Evolutionary conservation across 92 coral and sea anemone species (phyloP).

Genomic region (Blastomussa wellsi): DNA sequence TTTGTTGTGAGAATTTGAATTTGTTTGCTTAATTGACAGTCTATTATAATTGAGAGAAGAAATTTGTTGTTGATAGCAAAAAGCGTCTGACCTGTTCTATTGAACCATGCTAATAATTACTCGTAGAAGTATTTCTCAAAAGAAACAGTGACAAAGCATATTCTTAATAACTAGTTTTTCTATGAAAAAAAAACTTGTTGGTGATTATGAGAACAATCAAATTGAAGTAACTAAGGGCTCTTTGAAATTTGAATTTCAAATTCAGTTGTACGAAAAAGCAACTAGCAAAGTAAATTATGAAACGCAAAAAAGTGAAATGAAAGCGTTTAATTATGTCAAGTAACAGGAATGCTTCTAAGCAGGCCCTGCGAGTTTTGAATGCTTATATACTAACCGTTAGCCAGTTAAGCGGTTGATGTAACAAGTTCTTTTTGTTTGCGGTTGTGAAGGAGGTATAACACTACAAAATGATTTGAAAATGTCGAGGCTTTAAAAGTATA

Average conservation of each 20-base stretch:
- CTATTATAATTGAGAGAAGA: background rate
- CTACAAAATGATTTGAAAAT: background rate
- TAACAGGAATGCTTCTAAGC: background rate
- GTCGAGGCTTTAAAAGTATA: background rate
- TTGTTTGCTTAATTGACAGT: background rate
- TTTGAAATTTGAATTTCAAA: background rate
- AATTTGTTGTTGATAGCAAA: background rate
- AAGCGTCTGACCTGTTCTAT: slow-evolving; percentile 1
- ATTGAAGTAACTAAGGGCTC: slow-evolving; percentile 11
- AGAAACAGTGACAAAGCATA: background rate
- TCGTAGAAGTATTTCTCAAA: background rate
- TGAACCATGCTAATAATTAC: background rate
- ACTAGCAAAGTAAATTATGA: background rate
- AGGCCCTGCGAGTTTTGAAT: background rate
- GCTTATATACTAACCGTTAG: background rate
- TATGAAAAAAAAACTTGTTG: background rate
- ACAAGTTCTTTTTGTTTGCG: background rate
- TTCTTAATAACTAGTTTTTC: background rate
- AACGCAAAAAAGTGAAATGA: background rate
- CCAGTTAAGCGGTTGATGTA: background rate
- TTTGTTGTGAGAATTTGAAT: background rate
- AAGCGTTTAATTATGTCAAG: background rate
- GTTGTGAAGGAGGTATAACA: background rate
- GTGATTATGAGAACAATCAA: background rate
- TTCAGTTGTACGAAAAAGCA: background rate